Conservation (phyloP, 2,113 vertebrate genomes). For the Myotis davidii region DNA sequence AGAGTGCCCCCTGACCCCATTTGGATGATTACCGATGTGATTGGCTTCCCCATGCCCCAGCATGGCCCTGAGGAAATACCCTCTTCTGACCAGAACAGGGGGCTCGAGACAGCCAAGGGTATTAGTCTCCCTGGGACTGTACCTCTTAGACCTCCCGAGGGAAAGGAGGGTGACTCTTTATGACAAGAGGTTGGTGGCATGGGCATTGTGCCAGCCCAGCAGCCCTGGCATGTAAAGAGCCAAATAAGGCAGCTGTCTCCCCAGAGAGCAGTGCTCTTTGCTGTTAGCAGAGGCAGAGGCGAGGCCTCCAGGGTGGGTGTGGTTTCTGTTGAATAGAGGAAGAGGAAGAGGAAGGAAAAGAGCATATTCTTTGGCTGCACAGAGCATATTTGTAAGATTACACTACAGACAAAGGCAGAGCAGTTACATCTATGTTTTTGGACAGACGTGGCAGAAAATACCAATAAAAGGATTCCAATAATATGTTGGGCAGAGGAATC, state of each 20-base stretch:
- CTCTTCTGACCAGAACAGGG: background rate
- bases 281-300: background rate
- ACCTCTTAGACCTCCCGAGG: background rate
- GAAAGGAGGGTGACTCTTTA: background rate
- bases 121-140: background rate
- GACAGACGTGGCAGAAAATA: background rate
- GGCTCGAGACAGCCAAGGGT: background rate
- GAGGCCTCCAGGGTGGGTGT: background rate
- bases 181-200: background rate
- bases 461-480: background rate
- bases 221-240: background rate
- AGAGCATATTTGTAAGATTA: background rate
- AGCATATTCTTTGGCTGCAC: background rate
- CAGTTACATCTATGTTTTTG: background rate
- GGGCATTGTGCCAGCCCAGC: background rate
- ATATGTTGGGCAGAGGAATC: background rate
- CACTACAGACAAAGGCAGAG: background rate
- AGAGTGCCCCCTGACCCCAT: background rate
- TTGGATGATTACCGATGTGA: background rate
- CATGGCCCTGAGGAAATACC: background rate
- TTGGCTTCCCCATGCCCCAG: background rate
- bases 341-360: background rate
- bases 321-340: background rate
- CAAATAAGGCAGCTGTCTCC: background rate
- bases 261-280: background rate